phyloP scores from a whole-genome alignment of 2,888 invertebrate species.

The Ophion ellenae region DNA sequence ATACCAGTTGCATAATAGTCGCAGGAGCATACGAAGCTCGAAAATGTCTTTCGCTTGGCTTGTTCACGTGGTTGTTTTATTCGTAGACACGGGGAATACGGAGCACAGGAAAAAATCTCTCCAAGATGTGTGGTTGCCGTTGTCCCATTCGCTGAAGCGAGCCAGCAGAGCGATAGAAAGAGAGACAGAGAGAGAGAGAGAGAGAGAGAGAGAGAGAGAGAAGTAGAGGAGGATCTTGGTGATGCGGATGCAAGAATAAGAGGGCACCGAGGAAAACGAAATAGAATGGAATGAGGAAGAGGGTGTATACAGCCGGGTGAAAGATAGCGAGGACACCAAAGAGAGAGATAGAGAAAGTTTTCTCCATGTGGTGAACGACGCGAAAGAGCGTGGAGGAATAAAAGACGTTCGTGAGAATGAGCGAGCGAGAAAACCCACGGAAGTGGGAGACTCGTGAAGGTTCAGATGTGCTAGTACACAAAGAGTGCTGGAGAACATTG shows the following conservation, averaged over 20 bases:
- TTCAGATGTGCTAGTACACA: constrained; percentile 13
- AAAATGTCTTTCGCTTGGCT: constrained; percentile 64
- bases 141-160: constrained; percentile 66
- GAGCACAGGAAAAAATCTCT: constrained; percentile 74
- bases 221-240: constrained; percentile 58
- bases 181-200: constrained; percentile 44
- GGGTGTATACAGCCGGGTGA: constrained; percentile 47
- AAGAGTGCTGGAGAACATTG: neutral
- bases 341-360: constrained; percentile 49
- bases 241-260: constrained; percentile 59
- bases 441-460: constrained; percentile 26
- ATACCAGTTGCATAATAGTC: constrained; percentile 46
- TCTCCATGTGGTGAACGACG: constrained; percentile 33
- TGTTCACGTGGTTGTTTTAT: constrained; percentile 68
- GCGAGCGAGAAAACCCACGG: constrained; percentile 44
- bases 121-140: constrained; percentile 52
- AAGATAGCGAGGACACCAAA: constrained; percentile 48
- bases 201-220: constrained; percentile 49
- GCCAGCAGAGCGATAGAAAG: neutral
- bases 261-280: constrained; percentile 52
- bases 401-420: constrained; percentile 59
- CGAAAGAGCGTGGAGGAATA: constrained; percentile 47
- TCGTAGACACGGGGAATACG: constrained; percentile 72
- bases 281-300: constrained; percentile 67
- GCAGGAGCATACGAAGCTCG: constrained; percentile 11